Conservation (phyloP, 1,140 invertebrate species). For the Solenopsis invicta region DNA sequence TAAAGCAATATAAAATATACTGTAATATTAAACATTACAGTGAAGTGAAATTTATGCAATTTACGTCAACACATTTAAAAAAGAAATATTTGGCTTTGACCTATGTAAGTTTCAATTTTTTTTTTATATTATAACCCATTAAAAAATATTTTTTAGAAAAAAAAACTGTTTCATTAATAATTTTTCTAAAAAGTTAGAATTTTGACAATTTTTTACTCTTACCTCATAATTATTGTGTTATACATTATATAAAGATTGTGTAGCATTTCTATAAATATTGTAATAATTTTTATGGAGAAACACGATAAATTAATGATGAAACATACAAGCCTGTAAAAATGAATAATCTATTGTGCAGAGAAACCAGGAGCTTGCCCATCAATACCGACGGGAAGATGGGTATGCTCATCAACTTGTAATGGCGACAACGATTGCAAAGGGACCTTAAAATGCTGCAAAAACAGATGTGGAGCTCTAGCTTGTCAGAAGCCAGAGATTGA, state of each 20-base stretch:
- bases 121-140: background rate
- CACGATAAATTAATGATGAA: background rate
- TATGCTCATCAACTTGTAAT: conserved; percentile 88
- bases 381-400: conserved; percentile 87
- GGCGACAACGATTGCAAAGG: conserved; percentile 88
- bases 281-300: background rate
- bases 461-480: conserved; percentile 88
- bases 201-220: background rate
- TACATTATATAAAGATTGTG: too few species aligned
- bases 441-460: conserved; percentile 88
- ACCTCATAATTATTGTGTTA: background rate
- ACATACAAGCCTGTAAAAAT: background rate
- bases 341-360: conserved; percentile 78
- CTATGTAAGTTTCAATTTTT: background rate
- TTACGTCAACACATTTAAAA: background rate
- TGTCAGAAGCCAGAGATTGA: conserved; percentile 86
- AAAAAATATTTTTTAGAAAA: background rate
- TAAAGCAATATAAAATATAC: background rate
- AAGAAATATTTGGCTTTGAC: background rate
- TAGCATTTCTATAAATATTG: background rate
- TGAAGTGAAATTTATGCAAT: background rate
- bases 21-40: background rate
- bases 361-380: conserved; percentile 88
- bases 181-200: background rate
- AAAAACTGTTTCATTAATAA: background rate